Base-by-base conservation (phyloP, 2,113 vertebrate species). In the Anhinga rufa region DNA sequence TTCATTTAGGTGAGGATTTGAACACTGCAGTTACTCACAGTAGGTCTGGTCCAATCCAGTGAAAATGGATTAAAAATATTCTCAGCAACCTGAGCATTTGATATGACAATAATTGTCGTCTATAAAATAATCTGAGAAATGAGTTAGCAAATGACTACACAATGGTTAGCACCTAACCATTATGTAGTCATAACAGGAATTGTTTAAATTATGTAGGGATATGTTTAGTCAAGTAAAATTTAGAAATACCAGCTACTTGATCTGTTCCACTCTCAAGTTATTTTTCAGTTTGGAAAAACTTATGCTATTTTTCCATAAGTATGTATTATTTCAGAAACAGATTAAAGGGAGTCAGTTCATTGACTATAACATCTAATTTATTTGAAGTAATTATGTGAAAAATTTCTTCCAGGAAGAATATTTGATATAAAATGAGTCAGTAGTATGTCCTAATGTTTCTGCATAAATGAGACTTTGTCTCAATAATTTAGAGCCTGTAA, bases 361-460 rank as follows among this genome's bases (percentile, higher is more conserved):
- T 17, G 36, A 90, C 68, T 96, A 66, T 83, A 94, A 83, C 32
- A 76, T 62, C 81, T 94, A 92, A 89, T 95, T 96, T 96, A 82
- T 94, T 94, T 95, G 88, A 95, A 94, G 91, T 90, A 96, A 94
- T 95, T 94, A 92, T 91, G 77, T 80, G 74, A 94, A 93, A 86
- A 87, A 91, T 57, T 81, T 95, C 78, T 92, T 94, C 48, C 74
- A 82, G 76, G 70, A 96, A 92, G 86, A 91, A 82, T 90, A 91
- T 87, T 92, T 82, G 77, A 57, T 93, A 82, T 71, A 75, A 95
- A 93, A 91, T 94, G 86, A 96, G 86, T 76, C 66, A 90, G 51
- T 92, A 46, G 17, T 80, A 79, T 79, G 40, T 86, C 81, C 92
- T 93, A 72, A 80, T 89, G 62, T 77, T 86, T 87, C 52, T 77